Evolutionary conservation across 2,797 vertebrate species (phyloP), one percentile per base, ranked within the genome.

Genomic region (Tachyglossus aculeatus): DNA sequence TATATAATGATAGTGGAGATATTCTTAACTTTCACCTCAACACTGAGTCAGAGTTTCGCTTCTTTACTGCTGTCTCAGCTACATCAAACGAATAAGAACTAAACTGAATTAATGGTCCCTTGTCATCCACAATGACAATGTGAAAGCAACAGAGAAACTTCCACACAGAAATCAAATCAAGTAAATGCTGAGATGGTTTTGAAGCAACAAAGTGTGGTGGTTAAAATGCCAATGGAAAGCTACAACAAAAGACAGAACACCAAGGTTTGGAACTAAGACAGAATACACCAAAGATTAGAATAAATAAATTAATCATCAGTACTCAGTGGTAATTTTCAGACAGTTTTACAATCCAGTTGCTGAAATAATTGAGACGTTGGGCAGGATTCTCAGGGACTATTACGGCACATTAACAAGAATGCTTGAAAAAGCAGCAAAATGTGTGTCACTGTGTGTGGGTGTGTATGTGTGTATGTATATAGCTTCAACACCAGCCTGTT

Each of bases 71-170:
- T n/a, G n/a, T n/a, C n/a, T n/a, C n/a, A 47, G 19, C 25, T 29
- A 47, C 29, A 44, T 47, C 14, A 9, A 44, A 9, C 16, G 27
- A 27, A 24, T 16, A 14, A 2, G 9, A 10, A 16, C 6, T 19
- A 52, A 65, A 62, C 25, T 58, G 44, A 58, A 48, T 56, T 56
- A 70, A 53, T 60, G 45, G 36, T 51, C 51, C 60, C 40, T 71
- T 59, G 80, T 71, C 63, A 34, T n/a, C n/a, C n/a, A n/a, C 10
- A n/a, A 22, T 7, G 45, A 68, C 64, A 71, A 57, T 78, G 72
- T 61, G 70, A 22, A 64, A 43, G 38, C 70, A 74, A 82, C 85
- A 83, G 83, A 85, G 67, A 37, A 61, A 61, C 69, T 79, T 81
- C 84, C 80, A 73, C 40, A 5, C 25, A 34, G 59, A 41, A 37